phyloP scores from a whole-genome alignment of 2,113 vertebrate species.

The Cnemophilus loriae region DNA sequence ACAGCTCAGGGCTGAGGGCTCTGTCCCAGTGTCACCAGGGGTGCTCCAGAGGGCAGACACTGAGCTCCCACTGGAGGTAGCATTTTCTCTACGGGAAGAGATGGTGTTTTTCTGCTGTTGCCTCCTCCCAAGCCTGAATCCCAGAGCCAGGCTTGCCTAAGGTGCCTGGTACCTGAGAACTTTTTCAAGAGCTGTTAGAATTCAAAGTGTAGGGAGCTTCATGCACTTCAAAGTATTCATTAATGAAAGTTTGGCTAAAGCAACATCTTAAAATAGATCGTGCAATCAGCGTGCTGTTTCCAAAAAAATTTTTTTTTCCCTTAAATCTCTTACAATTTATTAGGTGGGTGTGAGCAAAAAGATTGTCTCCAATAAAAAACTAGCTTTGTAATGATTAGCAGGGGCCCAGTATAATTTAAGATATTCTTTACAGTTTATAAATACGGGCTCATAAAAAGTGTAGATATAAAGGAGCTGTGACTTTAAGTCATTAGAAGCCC shows the following conservation, averaged over 20 bases:
- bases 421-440: conserved; percentile 84
- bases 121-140: neutral
- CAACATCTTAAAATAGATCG: conserved; percentile 17
- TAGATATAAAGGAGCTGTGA: conserved; percentile 77
- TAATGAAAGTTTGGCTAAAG: conserved; percentile 44
- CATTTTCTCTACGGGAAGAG: neutral
- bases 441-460: conserved; percentile 80
- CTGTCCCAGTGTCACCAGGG: neutral
- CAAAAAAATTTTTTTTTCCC: neutral
- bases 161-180: neutral
- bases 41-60: neutral
- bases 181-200: neutral
- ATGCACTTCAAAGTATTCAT: neutral
- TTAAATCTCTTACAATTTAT: conserved; percentile 53
- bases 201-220: neutral
- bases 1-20: neutral
- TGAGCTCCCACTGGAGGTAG: neutral
- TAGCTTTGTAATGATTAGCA: conserved; percentile 65
- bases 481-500: conserved; percentile 86
- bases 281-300: neutral
- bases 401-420: conserved; percentile 74
- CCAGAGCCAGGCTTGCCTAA: neutral
- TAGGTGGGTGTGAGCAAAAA: conserved; percentile 38
- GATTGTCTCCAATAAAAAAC: conserved; percentile 53
- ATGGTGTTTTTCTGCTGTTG: neutral